Base-by-base conservation (phyloP, 2,888 invertebrate species). In the Cinara cedri region DNA sequence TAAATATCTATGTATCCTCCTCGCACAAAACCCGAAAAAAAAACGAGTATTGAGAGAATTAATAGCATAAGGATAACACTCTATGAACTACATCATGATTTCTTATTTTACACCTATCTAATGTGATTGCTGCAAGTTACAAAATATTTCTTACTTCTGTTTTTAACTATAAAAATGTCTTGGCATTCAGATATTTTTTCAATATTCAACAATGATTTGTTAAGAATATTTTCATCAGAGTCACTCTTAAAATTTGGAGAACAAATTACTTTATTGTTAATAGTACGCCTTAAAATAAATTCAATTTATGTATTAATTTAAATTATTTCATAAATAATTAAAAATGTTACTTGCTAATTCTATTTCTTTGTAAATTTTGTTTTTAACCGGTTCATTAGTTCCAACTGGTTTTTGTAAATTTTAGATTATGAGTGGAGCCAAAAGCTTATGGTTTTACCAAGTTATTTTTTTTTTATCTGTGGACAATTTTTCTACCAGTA, bases 211-310 rank as follows among this genome's bases (percentile, higher is more conserved):
- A 42, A 62, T n/a, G 34, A 3, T n/a, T 62, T 42, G 2, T 62
- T 62, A 11, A 8, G 21, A 65, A 65, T 65, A 65, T 65, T 65
- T 46, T 65, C 19, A 65, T 65, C 65, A 65, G 65, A 65, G 46
- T 46, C 65, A 9, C 21, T 19, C 44, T 65, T 26, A 65, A 21
- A 65, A 65, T 44, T 65, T 46, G 44, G 1, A 65, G 65, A 65
- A 65, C 13, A 65, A 65, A 65, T 65, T 44, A 65, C 14, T 46
- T 65, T 14, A 2, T 21, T 46, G 21, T 46, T 8, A 65, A 65
- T 21, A 65, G 21, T 44, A 65, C 65, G 13, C 14, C 65, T 19
- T 65, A 46, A 19, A 65, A 65, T 65, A 65, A 65, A 65, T 65
- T 44, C 6, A 65, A 65, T 44, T 65, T 44, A 65, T 65, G 21